Percentiles rank a stretch among this genome's conserved stretches.
These are phyloP conservation scores for Naja naja DNA, from an alignment of 2,113 vertebrate genomes.

Conservation along the genomic window DNA sequence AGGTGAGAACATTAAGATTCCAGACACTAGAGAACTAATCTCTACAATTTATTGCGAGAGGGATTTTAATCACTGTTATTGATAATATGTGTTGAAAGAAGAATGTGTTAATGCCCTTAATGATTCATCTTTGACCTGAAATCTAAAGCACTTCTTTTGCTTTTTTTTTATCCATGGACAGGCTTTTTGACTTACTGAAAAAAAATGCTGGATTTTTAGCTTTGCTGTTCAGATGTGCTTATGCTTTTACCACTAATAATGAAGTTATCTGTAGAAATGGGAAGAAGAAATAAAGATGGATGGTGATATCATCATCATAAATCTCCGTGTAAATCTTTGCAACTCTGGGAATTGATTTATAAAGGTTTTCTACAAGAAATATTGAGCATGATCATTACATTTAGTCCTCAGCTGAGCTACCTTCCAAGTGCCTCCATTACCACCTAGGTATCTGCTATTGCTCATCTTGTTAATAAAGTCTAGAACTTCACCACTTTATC, in stretches of 20 bases:
- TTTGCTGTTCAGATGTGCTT: constrained; percentile 16
- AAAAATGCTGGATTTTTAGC: constrained; percentile 21
- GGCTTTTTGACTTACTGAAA: constrained; percentile 33
- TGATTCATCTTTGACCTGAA: constrained; percentile 55
- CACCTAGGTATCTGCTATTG: background rate
- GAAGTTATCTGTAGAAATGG: constrained; percentile 2
- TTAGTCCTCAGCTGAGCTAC: background rate
- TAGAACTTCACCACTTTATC: background rate
- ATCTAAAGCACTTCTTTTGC: constrained; percentile 26
- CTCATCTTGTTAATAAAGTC: background rate
- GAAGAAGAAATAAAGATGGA: constrained; percentile 3
- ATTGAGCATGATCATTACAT: background rate
- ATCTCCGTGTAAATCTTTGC: background rate
- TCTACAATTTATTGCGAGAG: constrained; percentile 18
- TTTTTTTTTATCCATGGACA: constrained; percentile 24
- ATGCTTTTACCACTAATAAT: constrained; percentile 5
- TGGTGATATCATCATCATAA: background rate
- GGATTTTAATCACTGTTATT: constrained; percentile 59
- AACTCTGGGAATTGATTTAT: background rate
- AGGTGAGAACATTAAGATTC: constrained; percentile 51
- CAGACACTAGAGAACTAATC: constrained; percentile 10
- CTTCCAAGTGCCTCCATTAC: background rate
- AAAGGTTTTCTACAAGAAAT: background rate
- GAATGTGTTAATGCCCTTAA: constrained; percentile 56
- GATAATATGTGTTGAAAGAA: constrained; percentile 60